Percentiles rank a stretch among this genome's conserved stretches.
Conservation (phyloP, 2,113 vertebrate species). For the Nesoenas mayeri region DNA sequence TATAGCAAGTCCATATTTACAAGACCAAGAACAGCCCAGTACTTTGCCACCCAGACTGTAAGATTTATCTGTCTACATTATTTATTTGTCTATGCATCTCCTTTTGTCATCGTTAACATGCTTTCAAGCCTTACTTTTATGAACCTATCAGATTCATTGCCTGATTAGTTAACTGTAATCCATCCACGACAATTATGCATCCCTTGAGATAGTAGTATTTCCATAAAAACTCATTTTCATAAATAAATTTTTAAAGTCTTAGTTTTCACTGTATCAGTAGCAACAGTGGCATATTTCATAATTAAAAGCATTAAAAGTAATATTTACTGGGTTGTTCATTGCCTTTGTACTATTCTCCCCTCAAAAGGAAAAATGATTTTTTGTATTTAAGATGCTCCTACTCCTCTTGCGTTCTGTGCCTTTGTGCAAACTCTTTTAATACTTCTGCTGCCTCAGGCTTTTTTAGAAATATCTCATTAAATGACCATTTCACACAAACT, state of each 20-base stretch:
- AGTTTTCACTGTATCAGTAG: background rate
- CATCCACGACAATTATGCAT: rapidly evolving
- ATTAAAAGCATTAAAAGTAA: background rate
- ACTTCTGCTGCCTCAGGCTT: background rate
- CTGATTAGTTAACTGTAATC: background rate
- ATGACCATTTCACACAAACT: background rate
- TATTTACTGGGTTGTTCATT: background rate
- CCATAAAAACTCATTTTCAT: background rate
- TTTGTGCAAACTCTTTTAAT: background rate
- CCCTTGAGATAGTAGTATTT: background rate
- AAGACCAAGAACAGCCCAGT: background rate
- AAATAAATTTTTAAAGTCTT: background rate
- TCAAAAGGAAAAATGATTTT: background rate
- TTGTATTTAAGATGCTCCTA: background rate
- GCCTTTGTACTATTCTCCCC: background rate
- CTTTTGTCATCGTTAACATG: background rate
- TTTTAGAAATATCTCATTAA: background rate
- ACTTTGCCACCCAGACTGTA: background rate
- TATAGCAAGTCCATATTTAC: background rate
- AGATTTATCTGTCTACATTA: background rate
- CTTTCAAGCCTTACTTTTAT: background rate
- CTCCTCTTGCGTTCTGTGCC: background rate
- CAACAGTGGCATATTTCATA: background rate
- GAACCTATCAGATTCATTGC: background rate
- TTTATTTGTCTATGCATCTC: background rate